Percentiles rank a stretch among this genome's conserved stretches.
phyloP scores from a whole-genome alignment of 1,140 invertebrate genomes.

The Berghia stephanieae region DNA sequence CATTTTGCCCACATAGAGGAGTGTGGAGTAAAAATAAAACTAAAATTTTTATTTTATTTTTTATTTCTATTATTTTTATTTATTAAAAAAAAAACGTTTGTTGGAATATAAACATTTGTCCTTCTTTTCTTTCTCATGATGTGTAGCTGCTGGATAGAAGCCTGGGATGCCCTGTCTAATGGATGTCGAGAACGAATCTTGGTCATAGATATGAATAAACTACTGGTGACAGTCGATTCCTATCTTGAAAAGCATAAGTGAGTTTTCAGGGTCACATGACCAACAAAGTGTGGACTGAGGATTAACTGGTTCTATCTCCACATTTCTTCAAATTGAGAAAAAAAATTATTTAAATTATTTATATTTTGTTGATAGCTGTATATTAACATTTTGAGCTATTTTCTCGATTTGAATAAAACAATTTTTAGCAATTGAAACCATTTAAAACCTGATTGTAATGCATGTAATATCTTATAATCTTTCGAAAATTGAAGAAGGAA shows the following conservation, averaged over 20 bases:
- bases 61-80: not conserved
- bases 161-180: constrained; percentile 87
- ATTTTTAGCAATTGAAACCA: no score
- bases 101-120: not conserved
- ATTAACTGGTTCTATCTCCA: not conserved
- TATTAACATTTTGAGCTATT: no score
- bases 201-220: constrained; percentile 81
- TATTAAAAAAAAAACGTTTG: not conserved
- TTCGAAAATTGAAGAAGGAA: no score
- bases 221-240: constrained; percentile 85
- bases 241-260: constrained; percentile 88
- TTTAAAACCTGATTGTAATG: no score
- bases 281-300: not conserved
- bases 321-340: not conserved
- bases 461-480: no score
- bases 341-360: not conserved
- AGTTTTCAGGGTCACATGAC: constrained; percentile 5
- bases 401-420: no score
- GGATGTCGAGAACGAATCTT: constrained; percentile 86
- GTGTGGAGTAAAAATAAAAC: not conserved
- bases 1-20: not conserved
- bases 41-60: not conserved
- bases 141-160: constrained; percentile 62
- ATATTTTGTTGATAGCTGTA: no score
- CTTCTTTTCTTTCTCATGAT: not conserved